Base-by-base conservation (phyloP, 2,113 vertebrate species). In the Formicarius rufipectus region DNA sequence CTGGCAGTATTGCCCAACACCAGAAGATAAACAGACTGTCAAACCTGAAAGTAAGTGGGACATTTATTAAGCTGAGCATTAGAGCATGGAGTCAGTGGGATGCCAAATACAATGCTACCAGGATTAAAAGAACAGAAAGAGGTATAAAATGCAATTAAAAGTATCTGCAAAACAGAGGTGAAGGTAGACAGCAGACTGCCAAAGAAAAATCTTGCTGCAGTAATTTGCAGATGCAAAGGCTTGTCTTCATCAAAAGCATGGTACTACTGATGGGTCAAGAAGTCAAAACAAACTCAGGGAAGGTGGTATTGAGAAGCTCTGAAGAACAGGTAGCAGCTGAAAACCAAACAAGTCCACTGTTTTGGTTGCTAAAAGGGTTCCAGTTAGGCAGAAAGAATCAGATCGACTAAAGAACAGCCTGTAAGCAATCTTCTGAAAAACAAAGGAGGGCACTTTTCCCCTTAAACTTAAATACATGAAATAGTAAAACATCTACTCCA, bases 1-100 rank as follows among this genome's bases (percentile, higher is more conserved):
- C n/a, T 77, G 77, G 76, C 35, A 84, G 68, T 27, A 81, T 78
- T 95, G 60, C 76, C 73, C 86, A 90, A 87, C 83, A 74, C 50
- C 39, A 60, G 76, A 95, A 96, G 93, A 97, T 81, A 96, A 93
- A 95, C 69, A 93, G 88, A 89, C 89, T 95, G 89, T 82, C 86
- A 96, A 52, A 24, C 64, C 39, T 86, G 86, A 96, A 95, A 92
- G 86, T 81, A 96, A 96, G 92, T 84, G 73, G 84, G 76, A 92
- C 73, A 92, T 95, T 87, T 91, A 96, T 95, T 92, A 90, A 78
- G 47, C 64, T 87, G 60, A 58, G 56, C 35, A n/a, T 85, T 85
- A 79, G n/a, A 87, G 44, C 62, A 66, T 40, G 59, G 74, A 95
- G 74, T 19, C 71, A 58, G 47, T 69, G 50, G 25, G 45, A 53